Evolutionary conservation across 1,140 invertebrate species (phyloP), one percentile per base, ranked within the genome.

Genomic region (Nixonia krombeini): DNA sequence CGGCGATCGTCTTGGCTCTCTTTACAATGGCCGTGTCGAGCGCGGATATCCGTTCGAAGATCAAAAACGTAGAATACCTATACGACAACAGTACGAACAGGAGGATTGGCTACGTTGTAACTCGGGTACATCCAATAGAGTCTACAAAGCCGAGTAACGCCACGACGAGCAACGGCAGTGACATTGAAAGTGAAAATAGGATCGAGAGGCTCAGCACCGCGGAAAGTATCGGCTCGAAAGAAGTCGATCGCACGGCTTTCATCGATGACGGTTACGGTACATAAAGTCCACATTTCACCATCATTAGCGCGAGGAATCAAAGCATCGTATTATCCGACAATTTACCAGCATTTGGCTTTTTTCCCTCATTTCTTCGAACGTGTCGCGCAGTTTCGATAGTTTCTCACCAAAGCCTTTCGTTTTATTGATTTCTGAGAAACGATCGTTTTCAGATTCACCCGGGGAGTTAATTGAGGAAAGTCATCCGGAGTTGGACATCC

Each of bases 61-160:
- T 77, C 13, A 70, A 70, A 17, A 72, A 70, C 4, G 31, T 75
- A 1, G 64, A 68, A 12, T 69, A 65, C 21, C 26, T 75, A 1
- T 62, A 73, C 25, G 73, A 73, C 5, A 57, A 42, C 0, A 29
- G 37, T 0, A 61, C 75, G 0, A 47, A 70, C 5, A 63, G 69
- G 7, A 56, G 49, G n/a, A 64, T 75, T 12, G 73, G 75, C 23
- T 77, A 70, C 31, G 65, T 75, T 4, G 71, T 75, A 16, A 75
- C 75, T 0, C 67, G 55, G 57, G 50, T 77, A 5, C 67, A 68
- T 28, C 66, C 67, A 1, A 40, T 75, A n/a, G 46, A 71, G 33
- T 57, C 41, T 10, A 47, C 26, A 35, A 33, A 29, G 1, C 2
- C 29, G 16, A 40, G 59, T 3, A 61, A n/a, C n/a, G n/a, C 55